Evolutionary conservation across 1,140 invertebrate species (phyloP), one percentile per base, ranked within the genome.

Genomic region (Hydropsyche tenuis): DNA sequence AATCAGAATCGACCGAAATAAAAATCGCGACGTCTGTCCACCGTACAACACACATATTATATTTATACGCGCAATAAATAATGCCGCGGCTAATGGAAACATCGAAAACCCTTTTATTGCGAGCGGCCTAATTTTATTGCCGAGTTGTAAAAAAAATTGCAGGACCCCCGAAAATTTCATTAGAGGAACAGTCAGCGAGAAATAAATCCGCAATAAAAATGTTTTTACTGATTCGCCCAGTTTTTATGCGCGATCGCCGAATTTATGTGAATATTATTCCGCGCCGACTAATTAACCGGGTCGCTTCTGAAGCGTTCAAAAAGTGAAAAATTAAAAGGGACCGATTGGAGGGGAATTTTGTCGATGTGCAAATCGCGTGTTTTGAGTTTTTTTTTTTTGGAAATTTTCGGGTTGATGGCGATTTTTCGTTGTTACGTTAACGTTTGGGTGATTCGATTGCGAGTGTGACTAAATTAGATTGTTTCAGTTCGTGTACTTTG

Each of bases 41-140:
- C 22, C n/a, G n/a, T n/a, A n/a, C n/a, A n/a, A n/a, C n/a, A n/a
- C n/a, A n/a, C n/a, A n/a, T 37, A 37, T 4, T 9, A 9, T 9
- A 37, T 37, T 37, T 37, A 37, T 37, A 37, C 30, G 30, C 9
- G 9, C 30, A 37, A 37, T 37, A 37, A 37, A 37, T 37, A 37
- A 37, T 37, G 9, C 43, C 4, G 20, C 12, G 1, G 6, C 45
- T 22, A 48, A 68, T 68, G 43, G 65, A 68, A 68, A 25, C 65
- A 30, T 68, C 23, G 65, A 68, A 68, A 68, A 25, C 16, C 43
- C 65, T 43, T 68, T 68, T 68, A 68, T 68, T 68, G 65, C 42
- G 9, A 20, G n/a, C 56, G 12, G 2, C 30, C 65, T 68, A 68
- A 68, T 68, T 68, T 68, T 68, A 68, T 48, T 25, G 65, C 65